Evolutionary conservation across 2,888 invertebrate genomes (phyloP).

Genomic region (Drosophila mimetica): DNA sequence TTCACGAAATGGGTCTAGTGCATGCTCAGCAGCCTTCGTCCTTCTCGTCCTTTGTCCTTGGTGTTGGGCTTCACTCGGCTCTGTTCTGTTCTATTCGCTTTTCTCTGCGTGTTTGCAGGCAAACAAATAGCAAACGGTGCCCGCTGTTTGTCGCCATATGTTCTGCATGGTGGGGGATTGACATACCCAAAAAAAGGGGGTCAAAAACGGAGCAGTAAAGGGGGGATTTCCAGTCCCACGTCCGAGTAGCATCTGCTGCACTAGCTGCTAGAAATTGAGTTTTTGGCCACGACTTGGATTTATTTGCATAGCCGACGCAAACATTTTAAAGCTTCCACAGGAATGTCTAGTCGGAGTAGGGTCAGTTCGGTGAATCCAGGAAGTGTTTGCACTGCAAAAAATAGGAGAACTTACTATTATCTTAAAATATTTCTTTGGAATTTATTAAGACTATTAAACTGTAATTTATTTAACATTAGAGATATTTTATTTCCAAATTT

Average conservation of each 20-base stretch:
- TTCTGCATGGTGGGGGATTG: conserved; percentile 9
- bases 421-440: no score
- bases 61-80: conserved; percentile 11
- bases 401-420: not conserved
- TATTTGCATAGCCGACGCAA: conserved; percentile 66
- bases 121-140: conserved; percentile 59
- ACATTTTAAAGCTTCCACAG: conserved; percentile 41
- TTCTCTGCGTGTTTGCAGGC: conserved; percentile 48
- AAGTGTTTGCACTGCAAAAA: not conserved
- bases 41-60: conserved; percentile 42
- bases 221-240: conserved; percentile 46
- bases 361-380: conserved; percentile 19
- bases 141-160: conserved; percentile 54
- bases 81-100: conserved; percentile 22
- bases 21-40: conserved; percentile 60
- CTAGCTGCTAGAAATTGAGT: conserved; percentile 66
- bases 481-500: no score
- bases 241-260: conserved; percentile 44
- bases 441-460: no score
- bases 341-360: conserved; percentile 14
- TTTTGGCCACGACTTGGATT: conserved; percentile 62
- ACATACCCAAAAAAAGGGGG: conserved; percentile 7
- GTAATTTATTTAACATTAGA: no score
- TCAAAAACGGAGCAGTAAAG: not conserved
- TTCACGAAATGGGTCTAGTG: conserved; percentile 64